Evolutionary conservation across 2,797 vertebrate genomes (phyloP), one percentile per base, ranked within the genome.

Genomic region (Falco naumanni): DNA sequence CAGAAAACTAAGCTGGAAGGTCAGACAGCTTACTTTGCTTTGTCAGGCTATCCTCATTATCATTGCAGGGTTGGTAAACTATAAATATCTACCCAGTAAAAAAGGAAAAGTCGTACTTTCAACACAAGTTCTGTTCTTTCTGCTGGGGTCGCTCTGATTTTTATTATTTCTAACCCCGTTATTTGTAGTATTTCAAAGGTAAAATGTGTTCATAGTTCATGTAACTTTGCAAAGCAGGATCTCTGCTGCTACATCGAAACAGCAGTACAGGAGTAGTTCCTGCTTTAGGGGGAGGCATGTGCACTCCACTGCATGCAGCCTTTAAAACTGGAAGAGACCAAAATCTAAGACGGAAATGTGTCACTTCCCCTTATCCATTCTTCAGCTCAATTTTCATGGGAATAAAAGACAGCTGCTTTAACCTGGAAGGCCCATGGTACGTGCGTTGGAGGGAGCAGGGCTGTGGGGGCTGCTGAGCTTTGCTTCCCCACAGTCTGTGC

Each of bases 41-140:
- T 69, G 69, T 72, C 87, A 76, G 37, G 33, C 84, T 93, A 66
- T 57, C 65, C 66, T 94, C 48, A n/a, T 96, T 91, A 84, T 59
- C 66, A 15, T 41, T 66, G 33, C 63, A 82, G 54, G 37, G 37
- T 33, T 87, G 50, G 39, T 89, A 82, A 96, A 90, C 91, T 84
- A 92, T 79, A 84, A 89, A 80, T 94, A 80, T 9, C 77, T 66
- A 59, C 45, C 54, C 31, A 57, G 87, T 94, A 94, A 60, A 66
- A 78, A 47, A 90, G 45, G 26, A 63, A 79, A 70, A 78, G 45
- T 34, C 0, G 1, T 77, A 59, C 53, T 81, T 87, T 50, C 87
- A 95, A 48, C 21, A 56, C 9, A 6, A 82, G 34, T 56, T 74
- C 63, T 87, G 16, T 81, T 91, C 41, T 71, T 90, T 82, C 43